These are phyloP conservation scores for Gymnoscopelus microlampas DNA, from an alignment of 2,797 vertebrate genomes.

Conservation along the genomic window DNA sequence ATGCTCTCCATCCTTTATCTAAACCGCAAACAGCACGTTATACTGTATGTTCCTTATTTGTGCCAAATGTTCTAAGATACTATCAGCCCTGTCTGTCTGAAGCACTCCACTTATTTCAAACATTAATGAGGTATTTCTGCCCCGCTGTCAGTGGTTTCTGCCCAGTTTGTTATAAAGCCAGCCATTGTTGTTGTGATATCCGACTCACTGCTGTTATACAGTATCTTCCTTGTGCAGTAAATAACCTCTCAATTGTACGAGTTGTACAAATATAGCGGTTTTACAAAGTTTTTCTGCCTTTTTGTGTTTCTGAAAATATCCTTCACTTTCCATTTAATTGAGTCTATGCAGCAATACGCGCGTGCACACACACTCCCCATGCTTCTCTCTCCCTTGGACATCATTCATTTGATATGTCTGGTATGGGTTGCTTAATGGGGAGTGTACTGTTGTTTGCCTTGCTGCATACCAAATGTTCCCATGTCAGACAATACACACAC, in stretches of 20 bases:
- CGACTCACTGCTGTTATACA: constrained; percentile 3
- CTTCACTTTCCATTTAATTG: too few relatives aligned
- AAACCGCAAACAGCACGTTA: too few relatives aligned
- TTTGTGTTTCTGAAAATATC: too few relatives aligned
- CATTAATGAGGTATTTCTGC: neutral
- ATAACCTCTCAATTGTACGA: constrained; percentile 41
- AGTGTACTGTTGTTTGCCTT: neutral
- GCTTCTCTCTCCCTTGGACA: too few relatives aligned
- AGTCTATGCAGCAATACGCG: too few relatives aligned
- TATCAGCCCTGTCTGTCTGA: constrained; percentile 2
- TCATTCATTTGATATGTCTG: too few relatives aligned
- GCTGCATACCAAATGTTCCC: too few relatives aligned
- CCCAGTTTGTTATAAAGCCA: neutral
- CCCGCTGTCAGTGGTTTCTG: neutral
- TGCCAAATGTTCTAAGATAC: constrained; percentile 8
- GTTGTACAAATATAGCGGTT: neutral
- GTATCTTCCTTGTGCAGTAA: constrained; percentile 26
- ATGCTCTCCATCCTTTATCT: too few relatives aligned
- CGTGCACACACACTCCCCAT: too few relatives aligned
- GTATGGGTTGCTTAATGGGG: neutral
- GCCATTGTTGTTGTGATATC: constrained; percentile 5
- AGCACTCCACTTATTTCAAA: constrained; percentile 1
- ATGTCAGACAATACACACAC: neutral
- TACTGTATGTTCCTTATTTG: neutral
- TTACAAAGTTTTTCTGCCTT: too few relatives aligned